Evolutionary conservation across 2,888 invertebrate genomes (phyloP).

Genomic region (Molorchus minor): DNA sequence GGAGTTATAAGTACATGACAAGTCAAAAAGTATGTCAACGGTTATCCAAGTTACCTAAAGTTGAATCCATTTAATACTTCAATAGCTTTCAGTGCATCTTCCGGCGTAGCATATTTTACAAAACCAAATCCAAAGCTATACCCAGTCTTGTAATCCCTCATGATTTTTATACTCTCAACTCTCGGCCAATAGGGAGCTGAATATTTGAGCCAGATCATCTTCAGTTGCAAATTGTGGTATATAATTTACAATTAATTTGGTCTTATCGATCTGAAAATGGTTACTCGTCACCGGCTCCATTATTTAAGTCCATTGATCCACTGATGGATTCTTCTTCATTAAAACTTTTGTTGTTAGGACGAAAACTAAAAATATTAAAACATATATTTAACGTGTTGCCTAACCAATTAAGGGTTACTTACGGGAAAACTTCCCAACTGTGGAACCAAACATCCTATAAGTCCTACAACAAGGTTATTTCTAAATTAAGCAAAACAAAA

Average conservation of each 20-base stretch:
- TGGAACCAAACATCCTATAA: constrained; percentile 46
- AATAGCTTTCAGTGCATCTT: constrained; percentile 88
- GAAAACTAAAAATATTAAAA: too few species aligned
- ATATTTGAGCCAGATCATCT: constrained; percentile 88
- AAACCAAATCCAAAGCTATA: constrained; percentile 98
- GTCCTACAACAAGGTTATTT: constrained; percentile 21
- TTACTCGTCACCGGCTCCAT: constrained; percentile 57
- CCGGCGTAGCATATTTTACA: constrained; percentile 87
- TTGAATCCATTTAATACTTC: constrained; percentile 80
- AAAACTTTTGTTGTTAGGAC: constrained; percentile 32
- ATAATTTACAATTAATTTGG: constrained; percentile 95
- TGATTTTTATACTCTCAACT: constrained; percentile 89
- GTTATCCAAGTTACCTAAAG: too few species aligned
- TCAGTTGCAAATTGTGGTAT: constrained; percentile 94
- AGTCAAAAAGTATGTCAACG: too few species aligned
- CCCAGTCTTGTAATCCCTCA: constrained; percentile 89
- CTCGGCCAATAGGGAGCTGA: too few species aligned
- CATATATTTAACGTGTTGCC: neutral
- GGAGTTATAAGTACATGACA: too few species aligned
- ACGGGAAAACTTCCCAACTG: constrained; percentile 46
- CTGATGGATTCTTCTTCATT: constrained; percentile 30
- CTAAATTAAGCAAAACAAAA: constrained; percentile 21
- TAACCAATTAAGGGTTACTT: constrained; percentile 28
- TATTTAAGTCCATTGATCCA: constrained; percentile 38
- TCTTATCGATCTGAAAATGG: constrained; percentile 60